These are phyloP conservation scores for Clarias gariepinus DNA, from an alignment of 2,113 vertebrate species.

Conservation along the genomic window DNA sequence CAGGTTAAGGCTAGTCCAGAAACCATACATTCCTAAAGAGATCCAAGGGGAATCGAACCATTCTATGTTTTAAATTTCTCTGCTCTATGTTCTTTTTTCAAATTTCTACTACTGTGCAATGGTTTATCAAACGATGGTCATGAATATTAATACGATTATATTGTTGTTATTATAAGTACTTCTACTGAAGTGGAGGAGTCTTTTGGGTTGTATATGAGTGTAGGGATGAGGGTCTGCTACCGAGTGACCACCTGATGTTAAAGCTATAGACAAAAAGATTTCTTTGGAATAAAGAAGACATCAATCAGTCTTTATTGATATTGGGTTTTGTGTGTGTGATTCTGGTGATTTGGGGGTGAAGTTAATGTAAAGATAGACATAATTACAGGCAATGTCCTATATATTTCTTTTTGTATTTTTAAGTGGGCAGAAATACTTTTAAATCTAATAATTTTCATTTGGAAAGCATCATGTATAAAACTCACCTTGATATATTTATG, in stretches of 20 bases:
- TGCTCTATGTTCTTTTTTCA: slow-evolving; percentile 68
- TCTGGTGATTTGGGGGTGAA: neutral
- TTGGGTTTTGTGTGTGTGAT: slow-evolving; percentile 41
- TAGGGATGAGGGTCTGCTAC: slow-evolving; percentile 54
- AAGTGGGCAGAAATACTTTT: neutral
- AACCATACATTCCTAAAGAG: slow-evolving; percentile 38
- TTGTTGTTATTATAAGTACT: slow-evolving; percentile 68
- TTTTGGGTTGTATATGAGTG: slow-evolving; percentile 59
- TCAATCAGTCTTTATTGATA: slow-evolving; percentile 55
- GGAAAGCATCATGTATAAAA: neutral
- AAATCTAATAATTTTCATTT: neutral
- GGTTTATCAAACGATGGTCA: slow-evolving; percentile 69
- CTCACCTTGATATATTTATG: neutral
- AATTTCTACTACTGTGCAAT: slow-evolving; percentile 77
- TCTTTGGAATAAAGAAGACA: slow-evolving; percentile 71
- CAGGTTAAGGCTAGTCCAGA: neutral
- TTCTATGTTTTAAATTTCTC: slow-evolving; percentile 61
- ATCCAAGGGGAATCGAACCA: slow-evolving; percentile 31
- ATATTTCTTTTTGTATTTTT: neutral
- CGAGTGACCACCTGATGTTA: slow-evolving; percentile 66
- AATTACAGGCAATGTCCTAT: neutral
- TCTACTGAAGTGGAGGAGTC: slow-evolving; percentile 62
- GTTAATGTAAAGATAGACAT: neutral
- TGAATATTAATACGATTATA: slow-evolving; percentile 71
- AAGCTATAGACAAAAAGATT: slow-evolving; percentile 65